These are phyloP conservation scores for Lagria hirta DNA, from an alignment of 2,888 invertebrate genomes.

Conservation along the genomic window DNA sequence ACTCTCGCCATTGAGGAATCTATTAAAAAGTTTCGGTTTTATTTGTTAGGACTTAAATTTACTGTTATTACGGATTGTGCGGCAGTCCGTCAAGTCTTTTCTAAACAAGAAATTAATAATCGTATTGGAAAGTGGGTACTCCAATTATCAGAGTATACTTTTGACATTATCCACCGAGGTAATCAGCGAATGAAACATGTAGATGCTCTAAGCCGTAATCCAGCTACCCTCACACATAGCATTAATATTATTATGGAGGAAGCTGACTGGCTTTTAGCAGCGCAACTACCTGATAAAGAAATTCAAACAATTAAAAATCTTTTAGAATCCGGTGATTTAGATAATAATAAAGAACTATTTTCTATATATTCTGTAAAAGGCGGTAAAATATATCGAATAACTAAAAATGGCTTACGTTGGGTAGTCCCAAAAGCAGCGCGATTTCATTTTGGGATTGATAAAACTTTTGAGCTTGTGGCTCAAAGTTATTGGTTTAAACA, in stretches of 20 bases:
- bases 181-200: constrained; percentile 21
- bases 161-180: constrained; percentile 14
- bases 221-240: neutral
- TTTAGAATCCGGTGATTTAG: constrained; percentile 9
- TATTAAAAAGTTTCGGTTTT: too few relatives aligned
- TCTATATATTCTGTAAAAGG: constrained; percentile 16
- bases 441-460: too few relatives aligned
- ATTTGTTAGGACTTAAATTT: too few relatives aligned
- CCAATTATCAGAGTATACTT: constrained; percentile 16
- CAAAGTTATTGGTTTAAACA: too few relatives aligned
- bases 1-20: too few relatives aligned
- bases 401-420: constrained; percentile 14
- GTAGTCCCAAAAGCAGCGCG: constrained; percentile 33
- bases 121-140: constrained; percentile 25
- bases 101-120: constrained; percentile 22
- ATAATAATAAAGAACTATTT: constrained; percentile 5
- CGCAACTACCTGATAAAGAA: constrained; percentile 10
- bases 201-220: constrained; percentile 26
- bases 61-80: constrained; percentile 35
- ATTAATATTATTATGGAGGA: constrained; percentile 12
- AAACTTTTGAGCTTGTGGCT: too few relatives aligned
- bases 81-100: constrained; percentile 17
- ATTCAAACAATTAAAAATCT: constrained; percentile 5
- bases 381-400: constrained; percentile 26
- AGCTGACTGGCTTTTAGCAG: constrained; percentile 25